Evolutionary conservation across 2,113 vertebrate genomes (phyloP), one percentile per base, ranked within the genome.

Genomic region (Herpetotheres cachinnans): DNA sequence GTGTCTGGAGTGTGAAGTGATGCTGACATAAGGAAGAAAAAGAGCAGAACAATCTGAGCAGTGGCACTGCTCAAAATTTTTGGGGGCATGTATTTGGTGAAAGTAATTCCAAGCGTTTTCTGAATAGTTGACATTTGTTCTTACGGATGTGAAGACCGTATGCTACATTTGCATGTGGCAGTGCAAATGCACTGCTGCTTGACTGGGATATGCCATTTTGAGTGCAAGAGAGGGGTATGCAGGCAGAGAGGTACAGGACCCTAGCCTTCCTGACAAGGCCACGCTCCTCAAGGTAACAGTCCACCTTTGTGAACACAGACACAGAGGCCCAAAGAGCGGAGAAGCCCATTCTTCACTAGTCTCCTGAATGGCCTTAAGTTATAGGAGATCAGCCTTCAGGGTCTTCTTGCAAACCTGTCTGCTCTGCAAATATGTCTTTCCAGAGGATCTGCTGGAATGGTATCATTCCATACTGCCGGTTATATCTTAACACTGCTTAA

Each of bases 21-120:
- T 73, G 14, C 34, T 92, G 91, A 72, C 78, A 89, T 63, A 84
- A 71, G 66, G 58, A 92, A 82, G 59, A 81, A 96, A 87, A 96
- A 54, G 58, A 88, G 66, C 19, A 81, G 72, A 95, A 90, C 36
- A 78, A 59, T 80, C 63, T 91, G 67, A 94, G 67, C 13, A 71
- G 50, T 71, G 17, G 7, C 14, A 80, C 5, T 16, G 63, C 44
- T 95, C 82, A 82, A 90, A 79, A 81, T 71, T 56, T 93, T 74
- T 5, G 22, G 42, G 93, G 94, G 30, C 65, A 38, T 5, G 27
- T 81, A 82, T 44, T 76, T 73, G 85, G 72, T 76, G 90, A 90
- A 79, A 86, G n/a, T 71, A 74, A 76, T 77, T 95, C 83, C 24
- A 40, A 88, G 24, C 72, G 52, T 61, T 65, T 82, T 85, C 74